phyloP scores from a whole-genome alignment of 2,888 invertebrate genomes.

The Philereme transversata region DNA sequence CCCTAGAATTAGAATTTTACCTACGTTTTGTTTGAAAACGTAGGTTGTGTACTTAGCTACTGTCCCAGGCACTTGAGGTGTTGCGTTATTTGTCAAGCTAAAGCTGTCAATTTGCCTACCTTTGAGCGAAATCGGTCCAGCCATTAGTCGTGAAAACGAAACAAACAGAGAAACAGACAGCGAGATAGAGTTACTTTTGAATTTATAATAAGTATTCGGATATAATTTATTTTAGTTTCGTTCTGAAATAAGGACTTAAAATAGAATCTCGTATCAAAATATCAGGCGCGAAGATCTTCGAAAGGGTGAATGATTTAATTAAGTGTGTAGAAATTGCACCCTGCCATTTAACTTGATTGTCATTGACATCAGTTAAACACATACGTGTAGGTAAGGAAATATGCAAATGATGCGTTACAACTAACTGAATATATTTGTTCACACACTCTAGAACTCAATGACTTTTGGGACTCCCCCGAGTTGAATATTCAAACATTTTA shows the following conservation, averaged over 20 bases:
- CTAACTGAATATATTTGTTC: conserved; percentile 81
- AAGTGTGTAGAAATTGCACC: conserved; percentile 68
- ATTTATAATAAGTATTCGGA: no score
- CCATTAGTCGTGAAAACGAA: no score
- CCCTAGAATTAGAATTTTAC: no score
- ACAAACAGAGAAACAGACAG: no score
- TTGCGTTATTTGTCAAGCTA: no score
- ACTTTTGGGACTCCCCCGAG: conserved; percentile 55
- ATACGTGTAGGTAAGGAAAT: conserved; percentile 31
- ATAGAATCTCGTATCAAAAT: conserved; percentile 16
- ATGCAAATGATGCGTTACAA: conserved; percentile 77
- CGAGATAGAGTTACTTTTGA: no score
- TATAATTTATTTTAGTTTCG: no score
- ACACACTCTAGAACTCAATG: conserved; percentile 55
- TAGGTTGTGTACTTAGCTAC: no score
- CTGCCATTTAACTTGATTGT: conserved; percentile 78
- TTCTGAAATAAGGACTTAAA: neutral
- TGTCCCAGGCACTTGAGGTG: no score
- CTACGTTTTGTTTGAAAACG: no score
- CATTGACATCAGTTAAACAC: conserved; percentile 64
- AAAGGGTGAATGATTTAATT: conserved; percentile 74
- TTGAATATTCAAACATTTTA: conserved; percentile 45
- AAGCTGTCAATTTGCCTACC: no score
- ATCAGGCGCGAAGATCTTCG: conserved; percentile 54
- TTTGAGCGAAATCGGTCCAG: no score